These are phyloP conservation scores for Leuciscus idus DNA, from an alignment of 2,113 vertebrate genomes.

Conservation along the genomic window DNA sequence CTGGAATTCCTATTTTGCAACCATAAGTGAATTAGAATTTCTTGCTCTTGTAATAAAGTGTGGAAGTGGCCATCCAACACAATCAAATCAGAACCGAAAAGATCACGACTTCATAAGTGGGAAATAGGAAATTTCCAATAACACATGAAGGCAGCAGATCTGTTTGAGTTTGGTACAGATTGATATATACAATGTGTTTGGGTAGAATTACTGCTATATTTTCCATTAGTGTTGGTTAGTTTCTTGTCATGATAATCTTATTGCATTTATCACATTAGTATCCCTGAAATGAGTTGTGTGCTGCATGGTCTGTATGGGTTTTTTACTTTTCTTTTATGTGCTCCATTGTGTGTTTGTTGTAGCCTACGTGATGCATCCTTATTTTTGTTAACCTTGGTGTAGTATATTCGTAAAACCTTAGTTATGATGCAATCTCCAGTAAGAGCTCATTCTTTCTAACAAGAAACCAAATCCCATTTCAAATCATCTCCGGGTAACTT, in stretches of 20 bases:
- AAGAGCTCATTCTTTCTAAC: background rate
- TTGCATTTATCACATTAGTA: background rate
- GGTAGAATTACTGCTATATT: background rate
- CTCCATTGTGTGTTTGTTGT: background rate
- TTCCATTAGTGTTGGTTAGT: background rate
- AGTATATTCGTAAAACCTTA: background rate
- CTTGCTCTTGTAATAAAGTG: background rate
- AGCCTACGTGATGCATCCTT: background rate
- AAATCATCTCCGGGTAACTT: background rate
- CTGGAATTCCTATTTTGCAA: background rate
- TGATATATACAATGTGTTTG: background rate
- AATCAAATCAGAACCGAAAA: too few relatives aligned
- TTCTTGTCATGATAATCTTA: background rate
- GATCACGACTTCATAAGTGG: too few relatives aligned
- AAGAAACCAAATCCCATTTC: background rate
- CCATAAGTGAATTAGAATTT: background rate
- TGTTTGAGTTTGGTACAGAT: background rate
- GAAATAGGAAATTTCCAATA: too few relatives aligned
- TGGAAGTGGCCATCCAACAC: background rate
- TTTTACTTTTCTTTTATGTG: background rate
- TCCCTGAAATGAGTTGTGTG: background rate
- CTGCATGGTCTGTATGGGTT: background rate
- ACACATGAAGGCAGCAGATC: background rate
- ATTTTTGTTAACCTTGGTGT: background rate
- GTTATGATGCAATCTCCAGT: conserved; percentile 4